Base-by-base conservation (phyloP, 2,113 vertebrate genomes). In the Nothobranchius furzeri region DNA sequence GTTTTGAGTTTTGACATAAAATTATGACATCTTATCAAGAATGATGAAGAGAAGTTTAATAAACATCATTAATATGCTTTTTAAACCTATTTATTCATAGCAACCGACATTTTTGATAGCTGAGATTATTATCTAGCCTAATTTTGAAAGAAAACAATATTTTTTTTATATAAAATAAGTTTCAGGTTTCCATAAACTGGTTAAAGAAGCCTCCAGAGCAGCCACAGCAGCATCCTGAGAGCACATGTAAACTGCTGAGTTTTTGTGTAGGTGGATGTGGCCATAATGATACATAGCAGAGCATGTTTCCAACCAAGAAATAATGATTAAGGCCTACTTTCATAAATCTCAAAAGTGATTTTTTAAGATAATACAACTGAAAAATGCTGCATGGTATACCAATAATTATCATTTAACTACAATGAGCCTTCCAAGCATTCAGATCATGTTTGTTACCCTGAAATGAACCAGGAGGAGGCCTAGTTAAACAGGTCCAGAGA, bases 241-340 rank as follows among this genome's bases (percentile, higher is more conserved):
- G 40, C 3, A 9, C 49, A 67, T 43, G 24, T 45, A 24, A 64
- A 60, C 65, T 55, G 65, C 46, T 57, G 40, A 67, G 69, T 55
- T 71, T 64, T 20, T 64, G 75, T 56, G 79, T 79, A 54, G 79
- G 79, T 36, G 61, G 76, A 25, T 17, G 11, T 2, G 59, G 48
- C 17, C 14, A 14, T 66, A 75, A 69, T 56, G 71, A 63, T 7
- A 62, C 57, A 48, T 37, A 74, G 63, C 54, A 45, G 45, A 73
- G 43, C 57, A 50, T 48, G 36, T 8, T 0, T 54, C 20, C 56
- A 75, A 25, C 42, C 48, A 54, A 55, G 37, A 60, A 61, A 45
- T 7, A 45, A 45, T 30, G 30, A 45, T 60, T 25, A 61, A 58
- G 35, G 10, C 48, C 37, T 12, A 45, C 49, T 49, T 50, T 7